Base-by-base conservation (phyloP, 2,113 vertebrate genomes). In the Entomyzon cyanotis region DNA sequence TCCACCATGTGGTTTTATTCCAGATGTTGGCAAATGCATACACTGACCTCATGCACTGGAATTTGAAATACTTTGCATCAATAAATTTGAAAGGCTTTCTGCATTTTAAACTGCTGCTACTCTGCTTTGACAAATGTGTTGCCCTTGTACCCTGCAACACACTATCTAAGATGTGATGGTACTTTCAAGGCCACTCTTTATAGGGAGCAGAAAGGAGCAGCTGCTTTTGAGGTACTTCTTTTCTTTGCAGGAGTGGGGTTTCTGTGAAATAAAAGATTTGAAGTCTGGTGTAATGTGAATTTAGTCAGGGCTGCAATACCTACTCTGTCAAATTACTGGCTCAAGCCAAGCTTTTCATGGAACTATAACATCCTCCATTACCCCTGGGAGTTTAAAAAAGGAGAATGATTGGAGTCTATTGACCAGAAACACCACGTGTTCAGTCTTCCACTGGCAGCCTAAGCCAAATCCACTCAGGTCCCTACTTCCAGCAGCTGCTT, bases 21-120 rank as follows among this genome's bases (percentile, higher is more conserved):
- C 52, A 86, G 47, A 42, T 47, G 63, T 70, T 80, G 65, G 63
- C 20, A 50, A 82, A 70, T 79, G 73, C 41, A 46, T 59, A 10
- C 22, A 46, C 39, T 39, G 39, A 39, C 19, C 39, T 12, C 44
- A 31, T 23, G 22, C 87, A 25, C 41, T 79, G 93, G 46, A 67
- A 80, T 84, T 59, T 91, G 30, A 64, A 89, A 58, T 59, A 44
- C 31, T 71, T 65, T 7, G 18, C 4, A 18, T 35, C 37, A 95
- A 87, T 84, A 91, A 74, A 95, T 94, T 89, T 84, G 22, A 87
- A 96, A 79, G 80, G 50, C 33, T 85, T 93, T 75, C 30, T 19
- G 16, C 44, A 9, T 37, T 52, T 52, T 41, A 69, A 41, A 19
- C 25, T 60, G 9, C 39, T 65, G 50, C 41, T 52, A 3, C 55